Percentiles rank a stretch among this genome's conserved stretches.
Conservation (phyloP, 2,797 vertebrate species). For the Dicrostonyx torquatus region DNA sequence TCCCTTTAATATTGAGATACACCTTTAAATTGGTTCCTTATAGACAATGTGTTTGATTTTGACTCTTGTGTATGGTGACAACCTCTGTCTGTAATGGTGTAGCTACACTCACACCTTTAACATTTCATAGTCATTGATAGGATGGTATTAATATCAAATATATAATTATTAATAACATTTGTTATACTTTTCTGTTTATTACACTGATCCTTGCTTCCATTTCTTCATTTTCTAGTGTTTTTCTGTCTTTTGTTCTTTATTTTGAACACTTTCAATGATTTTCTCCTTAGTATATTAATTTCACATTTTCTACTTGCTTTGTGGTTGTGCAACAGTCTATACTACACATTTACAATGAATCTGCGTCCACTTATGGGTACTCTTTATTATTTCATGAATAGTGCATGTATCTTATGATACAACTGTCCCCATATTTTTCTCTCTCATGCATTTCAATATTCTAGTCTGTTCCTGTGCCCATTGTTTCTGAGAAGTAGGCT, state of each 20-base stretch:
- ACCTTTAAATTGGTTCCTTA: too few species aligned
- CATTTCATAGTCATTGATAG: not conserved
- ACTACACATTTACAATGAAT: not conserved
- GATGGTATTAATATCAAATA: not conserved
- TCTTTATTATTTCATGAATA: not conserved
- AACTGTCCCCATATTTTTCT: not conserved
- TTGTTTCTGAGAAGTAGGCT: slow-evolving; percentile 10
- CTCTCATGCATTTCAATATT: not conserved
- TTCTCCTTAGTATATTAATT: not conserved
- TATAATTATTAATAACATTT: not conserved
- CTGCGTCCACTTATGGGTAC: not conserved
- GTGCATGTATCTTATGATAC: not conserved
- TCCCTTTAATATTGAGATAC: too few species aligned
- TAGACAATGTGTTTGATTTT: too few species aligned
- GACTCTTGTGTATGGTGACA: too few species aligned
- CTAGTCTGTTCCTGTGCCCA: not conserved
- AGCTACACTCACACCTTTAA: not conserved
- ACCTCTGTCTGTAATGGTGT: too few species aligned
- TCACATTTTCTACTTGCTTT: not conserved
- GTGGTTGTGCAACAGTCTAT: not conserved
- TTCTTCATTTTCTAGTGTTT: not conserved
- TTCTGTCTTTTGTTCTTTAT: not conserved
- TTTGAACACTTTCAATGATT: not conserved
- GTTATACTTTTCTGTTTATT: not conserved
- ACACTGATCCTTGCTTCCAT: not conserved